Conservation (phyloP, 2,113 vertebrate species). For the Malurus cyaneus region DNA sequence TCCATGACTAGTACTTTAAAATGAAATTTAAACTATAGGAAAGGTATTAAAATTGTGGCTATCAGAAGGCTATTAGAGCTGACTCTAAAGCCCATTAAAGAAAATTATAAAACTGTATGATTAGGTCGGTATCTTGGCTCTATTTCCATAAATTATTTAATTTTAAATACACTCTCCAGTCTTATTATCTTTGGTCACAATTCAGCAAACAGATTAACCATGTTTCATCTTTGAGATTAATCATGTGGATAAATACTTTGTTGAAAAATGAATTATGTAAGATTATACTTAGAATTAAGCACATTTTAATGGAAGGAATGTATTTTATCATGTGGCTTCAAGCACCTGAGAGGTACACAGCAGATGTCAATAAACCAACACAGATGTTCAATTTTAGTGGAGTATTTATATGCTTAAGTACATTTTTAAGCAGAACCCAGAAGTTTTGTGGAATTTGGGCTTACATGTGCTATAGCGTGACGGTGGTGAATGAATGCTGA, state of each 20-base stretch:
- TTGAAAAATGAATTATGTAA: background rate
- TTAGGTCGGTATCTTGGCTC: background rate
- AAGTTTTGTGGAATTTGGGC: background rate
- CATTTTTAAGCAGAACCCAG: background rate
- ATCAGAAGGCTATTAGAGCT: background rate
- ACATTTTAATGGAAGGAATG: background rate
- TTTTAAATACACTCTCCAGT: background rate
- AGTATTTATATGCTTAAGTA: background rate
- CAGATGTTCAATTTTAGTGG: background rate
- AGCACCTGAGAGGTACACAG: background rate
- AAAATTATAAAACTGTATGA: background rate
- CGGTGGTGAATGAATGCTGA: background rate
- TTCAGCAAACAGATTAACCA: background rate
- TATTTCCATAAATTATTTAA: background rate
- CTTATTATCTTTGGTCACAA: background rate
- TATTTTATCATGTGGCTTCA: background rate
- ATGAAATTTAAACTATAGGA: background rate
- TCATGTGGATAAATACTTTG: background rate
- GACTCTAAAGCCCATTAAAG: background rate
- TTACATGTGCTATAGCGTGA: background rate
- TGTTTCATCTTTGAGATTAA: background rate
- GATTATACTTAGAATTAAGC: background rate
- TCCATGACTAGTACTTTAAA: background rate
- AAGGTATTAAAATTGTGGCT: background rate
- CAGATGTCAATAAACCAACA: background rate